Evolutionary conservation across 2,888 invertebrate species (phyloP), one percentile per base, ranked within the genome.

Genomic region (Epinotia ramella): DNA sequence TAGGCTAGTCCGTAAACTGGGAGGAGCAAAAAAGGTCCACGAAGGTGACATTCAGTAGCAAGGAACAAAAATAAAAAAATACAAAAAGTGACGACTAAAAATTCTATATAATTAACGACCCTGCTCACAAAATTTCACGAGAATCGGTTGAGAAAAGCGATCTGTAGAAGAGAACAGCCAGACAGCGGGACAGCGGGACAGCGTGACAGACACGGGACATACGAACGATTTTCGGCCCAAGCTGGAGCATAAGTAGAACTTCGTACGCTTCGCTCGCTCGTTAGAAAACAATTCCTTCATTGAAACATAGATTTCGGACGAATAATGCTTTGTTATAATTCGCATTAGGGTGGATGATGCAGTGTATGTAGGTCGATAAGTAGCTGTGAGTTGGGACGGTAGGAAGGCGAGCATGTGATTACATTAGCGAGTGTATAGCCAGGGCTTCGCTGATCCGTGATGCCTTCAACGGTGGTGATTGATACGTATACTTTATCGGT

Each of bases 361-460:
- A 49, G 16, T 16, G 53, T 49, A 16, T 49, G 7, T 53, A 53
- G 7, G 53, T 53, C 5, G 53, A 53, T n/a, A 53, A 53, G 53
- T 53, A 53, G 53, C 53, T 53, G 13, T 53, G 28, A 53, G 18
- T 68, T 44, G 56, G 20, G 2, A 20, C 20, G 0, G 40, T 40
- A 40, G 64, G 3, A 9, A 24, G 24, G 67, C 16, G 33, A 62
- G 33, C 59, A 59, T 59, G 73, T 60, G 67, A 67, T 73, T 68
- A 73, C 63, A 68, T 68, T 68, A 68, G 67, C 73, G 60, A 44
- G 60, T 60, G 16, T 33, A 46, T 44, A 62, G 67, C 20, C 53
- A 49, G 66, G 59, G 20, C 20, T 66, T 12, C 28, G 20, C 2
- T 65, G 60, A 67, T 49, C 53, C 59, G 59, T 46, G 68, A 13